Evolutionary conservation across 2,888 invertebrate species (phyloP).

Genomic region (Eupithecia dodoneata): DNA sequence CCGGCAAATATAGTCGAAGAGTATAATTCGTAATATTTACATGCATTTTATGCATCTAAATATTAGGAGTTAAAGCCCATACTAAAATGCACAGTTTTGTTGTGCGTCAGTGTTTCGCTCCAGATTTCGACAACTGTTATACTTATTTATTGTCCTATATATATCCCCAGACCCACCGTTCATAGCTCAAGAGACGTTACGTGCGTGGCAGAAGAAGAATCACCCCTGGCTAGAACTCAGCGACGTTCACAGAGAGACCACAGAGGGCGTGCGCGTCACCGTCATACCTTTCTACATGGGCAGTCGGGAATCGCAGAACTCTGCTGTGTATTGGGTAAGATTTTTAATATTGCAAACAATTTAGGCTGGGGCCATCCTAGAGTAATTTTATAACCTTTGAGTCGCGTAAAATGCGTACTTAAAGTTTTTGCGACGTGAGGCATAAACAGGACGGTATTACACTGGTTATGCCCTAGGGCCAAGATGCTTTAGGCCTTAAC

Average conservation of each 20-base stretch:
- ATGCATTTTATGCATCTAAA: too few species aligned
- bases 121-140: too few species aligned
- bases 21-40: too few species aligned
- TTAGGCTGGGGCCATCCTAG: not conserved
- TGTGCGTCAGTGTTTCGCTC: too few species aligned
- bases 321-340: conserved; percentile 95
- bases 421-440: too few species aligned
- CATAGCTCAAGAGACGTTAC: conserved; percentile 93
- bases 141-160: not conserved
- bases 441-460: too few species aligned
- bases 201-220: conserved; percentile 98
- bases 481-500: too few species aligned
- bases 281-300: conserved; percentile 99
- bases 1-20: too few species aligned
- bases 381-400: not conserved
- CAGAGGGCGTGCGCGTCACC: conserved; percentile 97
- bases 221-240: conserved; percentile 98
- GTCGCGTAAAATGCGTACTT: not conserved
- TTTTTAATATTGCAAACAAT: not conserved
- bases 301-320: conserved; percentile 94
- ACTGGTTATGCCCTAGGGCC: too few species aligned
- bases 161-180: conserved; percentile 90
- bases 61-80: too few species aligned
- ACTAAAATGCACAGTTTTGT: too few species aligned
- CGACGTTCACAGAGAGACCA: conserved; percentile 98